Percentiles rank a stretch among this genome's conserved stretches.
phyloP scores from a whole-genome alignment of 2,113 vertebrate species.

The Odontophorus gujanensis region DNA sequence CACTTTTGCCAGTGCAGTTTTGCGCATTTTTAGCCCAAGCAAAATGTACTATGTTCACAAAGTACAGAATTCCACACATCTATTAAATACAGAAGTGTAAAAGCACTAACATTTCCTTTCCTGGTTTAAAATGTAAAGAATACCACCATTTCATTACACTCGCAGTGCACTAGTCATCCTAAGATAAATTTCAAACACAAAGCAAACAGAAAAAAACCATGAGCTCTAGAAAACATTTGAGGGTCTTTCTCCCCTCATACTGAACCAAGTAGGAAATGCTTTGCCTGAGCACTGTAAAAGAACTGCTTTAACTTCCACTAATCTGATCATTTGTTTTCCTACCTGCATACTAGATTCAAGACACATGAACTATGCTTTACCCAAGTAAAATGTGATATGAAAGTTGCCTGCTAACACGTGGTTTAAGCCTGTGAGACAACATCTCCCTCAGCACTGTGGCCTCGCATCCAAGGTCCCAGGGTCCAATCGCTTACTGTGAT shows the following conservation, averaged over 20 bases:
- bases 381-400: background rate
- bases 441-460: background rate
- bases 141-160: background rate
- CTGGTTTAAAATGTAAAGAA: background rate
- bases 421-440: background rate
- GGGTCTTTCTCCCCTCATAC: background rate
- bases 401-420: background rate
- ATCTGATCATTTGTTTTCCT: background rate
- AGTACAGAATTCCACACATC: background rate
- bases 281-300: background rate
- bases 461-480: accelerated
- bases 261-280: background rate
- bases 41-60: background rate
- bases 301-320: background rate
- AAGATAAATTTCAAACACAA: background rate
- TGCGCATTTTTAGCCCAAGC: background rate
- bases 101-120: background rate
- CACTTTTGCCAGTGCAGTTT: slow-evolving; percentile 68
- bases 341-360: background rate
- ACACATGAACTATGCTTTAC: background rate
- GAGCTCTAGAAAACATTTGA: background rate
- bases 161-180: background rate
- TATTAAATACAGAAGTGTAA: background rate
- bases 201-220: background rate
- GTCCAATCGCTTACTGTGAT: background rate